A percentile compares a stretch with the other conserved stretches of the same genome.
Evolutionary conservation across 2,797 vertebrate species (phyloP).

Genomic region (Eulemur mongoz): DNA sequence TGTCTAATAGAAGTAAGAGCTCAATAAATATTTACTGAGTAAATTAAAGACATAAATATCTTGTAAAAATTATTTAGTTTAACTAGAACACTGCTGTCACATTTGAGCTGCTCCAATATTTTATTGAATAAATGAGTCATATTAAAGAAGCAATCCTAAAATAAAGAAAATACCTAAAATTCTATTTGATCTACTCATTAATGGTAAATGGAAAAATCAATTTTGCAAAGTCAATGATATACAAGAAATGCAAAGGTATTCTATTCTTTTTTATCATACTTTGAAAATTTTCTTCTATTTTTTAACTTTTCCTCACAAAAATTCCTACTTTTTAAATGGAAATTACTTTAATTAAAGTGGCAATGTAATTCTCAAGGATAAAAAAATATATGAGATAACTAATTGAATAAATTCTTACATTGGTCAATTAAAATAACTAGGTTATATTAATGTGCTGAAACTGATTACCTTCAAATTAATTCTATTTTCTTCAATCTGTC

Average conservation of each 20-base stretch:
- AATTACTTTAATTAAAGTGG: constrained; percentile 33
- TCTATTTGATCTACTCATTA: neutral
- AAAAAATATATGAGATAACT: constrained; percentile 47
- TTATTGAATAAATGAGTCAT: constrained; percentile 1
- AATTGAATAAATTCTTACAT: constrained; percentile 40
- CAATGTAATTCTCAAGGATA: neutral
- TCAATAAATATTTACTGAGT: constrained; percentile 13
- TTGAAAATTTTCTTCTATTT: neutral
- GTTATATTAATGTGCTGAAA: constrained; percentile 25
- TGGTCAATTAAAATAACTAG: constrained; percentile 29
- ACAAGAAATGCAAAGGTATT: neutral
- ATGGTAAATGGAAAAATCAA: constrained; percentile 2
- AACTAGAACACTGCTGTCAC: neutral
- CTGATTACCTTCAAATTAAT: constrained; percentile 31
- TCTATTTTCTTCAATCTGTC: constrained; percentile 19
- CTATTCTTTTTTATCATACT: neutral
- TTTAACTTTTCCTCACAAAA: neutral
- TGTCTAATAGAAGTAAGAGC: neutral
- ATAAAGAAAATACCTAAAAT: neutral
- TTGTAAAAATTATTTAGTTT: neutral
- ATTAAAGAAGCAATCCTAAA: neutral
- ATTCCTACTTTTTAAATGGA: neutral
- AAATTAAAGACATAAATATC: neutral
- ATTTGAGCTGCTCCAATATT: neutral
- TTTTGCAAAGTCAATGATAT: neutral